Evolutionary conservation across 2,888 invertebrate genomes (phyloP).

Genomic region (Pammene fasciana): DNA sequence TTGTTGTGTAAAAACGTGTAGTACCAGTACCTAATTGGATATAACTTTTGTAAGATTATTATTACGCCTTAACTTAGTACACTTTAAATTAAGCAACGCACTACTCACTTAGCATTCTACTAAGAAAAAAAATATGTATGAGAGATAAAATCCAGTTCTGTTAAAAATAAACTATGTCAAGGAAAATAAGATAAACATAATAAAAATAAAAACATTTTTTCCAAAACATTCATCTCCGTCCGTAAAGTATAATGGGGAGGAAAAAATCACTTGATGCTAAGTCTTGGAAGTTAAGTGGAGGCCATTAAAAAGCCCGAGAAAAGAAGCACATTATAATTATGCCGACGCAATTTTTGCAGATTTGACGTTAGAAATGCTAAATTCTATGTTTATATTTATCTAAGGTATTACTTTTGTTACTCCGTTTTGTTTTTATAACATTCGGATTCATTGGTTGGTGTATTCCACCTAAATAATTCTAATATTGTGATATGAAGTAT

Average conservation of each 20-base stretch:
- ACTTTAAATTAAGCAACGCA: too few relatives aligned
- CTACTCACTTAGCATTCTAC: too few relatives aligned
- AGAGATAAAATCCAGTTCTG: too few relatives aligned
- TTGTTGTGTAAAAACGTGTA: too few relatives aligned
- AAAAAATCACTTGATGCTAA: constrained; percentile 40
- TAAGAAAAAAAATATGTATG: too few relatives aligned
- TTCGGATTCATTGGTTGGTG: too few relatives aligned
- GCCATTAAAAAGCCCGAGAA: constrained; percentile 35
- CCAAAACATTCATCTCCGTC: constrained; percentile 18
- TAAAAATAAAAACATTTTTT: constrained; percentile 24
- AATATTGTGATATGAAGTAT: too few relatives aligned
- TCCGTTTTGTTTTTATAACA: too few relatives aligned
- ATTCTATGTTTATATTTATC: neutral
- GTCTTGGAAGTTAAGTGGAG: constrained; percentile 35
- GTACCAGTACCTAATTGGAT: too few relatives aligned
- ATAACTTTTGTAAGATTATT: too few relatives aligned
- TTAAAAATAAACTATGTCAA: neutral
- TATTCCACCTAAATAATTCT: too few relatives aligned
- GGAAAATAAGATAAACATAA: constrained; percentile 6
- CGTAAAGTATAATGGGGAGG: constrained; percentile 37
- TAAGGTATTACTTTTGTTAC: neutral
- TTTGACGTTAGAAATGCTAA: neutral
- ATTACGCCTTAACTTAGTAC: too few relatives aligned
- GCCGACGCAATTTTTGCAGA: constrained; percentile 15
- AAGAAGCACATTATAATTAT: constrained; percentile 33